Evolutionary conservation across 2,113 vertebrate genomes (phyloP), one percentile per base, ranked within the genome.

Genomic region (Protobothrops mucrosquamatus): DNA sequence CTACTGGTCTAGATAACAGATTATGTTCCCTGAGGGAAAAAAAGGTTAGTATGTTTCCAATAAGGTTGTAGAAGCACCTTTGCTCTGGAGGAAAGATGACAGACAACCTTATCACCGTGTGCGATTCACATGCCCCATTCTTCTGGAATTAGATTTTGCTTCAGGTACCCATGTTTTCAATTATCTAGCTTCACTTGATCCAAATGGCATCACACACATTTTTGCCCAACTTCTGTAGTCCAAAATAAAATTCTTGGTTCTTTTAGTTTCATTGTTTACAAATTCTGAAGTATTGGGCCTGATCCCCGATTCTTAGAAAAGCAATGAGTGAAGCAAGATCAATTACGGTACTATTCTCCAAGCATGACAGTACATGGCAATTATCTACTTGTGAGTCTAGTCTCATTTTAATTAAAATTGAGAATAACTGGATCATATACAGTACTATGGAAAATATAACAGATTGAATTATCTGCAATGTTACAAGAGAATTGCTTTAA

Each of bases 281-380:
- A 39, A 81, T 43, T 43, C 18, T 34, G 39, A 51, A 81, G 1
- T 43, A 81, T 81, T 81, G 74, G 74, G 18, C 34, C 34, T 81
- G 18, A 43, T 81, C 15, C 3, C 7, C 0, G 3, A 10, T 29
- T 87, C 43, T 87, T 87, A 51, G 46, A 48, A 87, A 26, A 87
- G 48, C 23, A 86, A 24, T 96, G 18, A 43, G 29, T n/a, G n/a
- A 43, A 81, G 6, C 18, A 43, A 81, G 95, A 89, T 95, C 26
- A 97, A 96, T 94, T 91, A 24, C 8, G 8, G 48, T 51, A 51
- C 94, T 93, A 20, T 95, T 97, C 74, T 97, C 92, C 96, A 96
- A 97, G 96, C 4, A 96, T 96, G 96, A 93, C 64, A 97, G 96
- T 96, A 97, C 96, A 94, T 94, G 92, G 51, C 94, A 95, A 97